Conservation (phyloP, 1,140 invertebrate genomes). For the Zaprionus nigranus region DNA sequence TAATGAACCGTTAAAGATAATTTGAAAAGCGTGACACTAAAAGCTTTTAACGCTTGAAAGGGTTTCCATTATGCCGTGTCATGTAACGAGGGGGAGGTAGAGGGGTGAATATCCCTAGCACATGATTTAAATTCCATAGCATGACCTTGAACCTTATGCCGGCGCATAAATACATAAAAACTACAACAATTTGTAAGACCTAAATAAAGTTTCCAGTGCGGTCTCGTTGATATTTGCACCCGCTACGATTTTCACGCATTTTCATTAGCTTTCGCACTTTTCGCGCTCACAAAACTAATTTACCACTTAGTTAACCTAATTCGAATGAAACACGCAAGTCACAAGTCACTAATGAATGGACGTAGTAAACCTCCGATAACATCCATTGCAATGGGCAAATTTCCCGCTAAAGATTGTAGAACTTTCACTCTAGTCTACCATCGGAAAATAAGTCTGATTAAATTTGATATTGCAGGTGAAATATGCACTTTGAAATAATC, state of each 20-base stretch:
- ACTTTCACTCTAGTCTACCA: background rate
- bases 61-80: background rate
- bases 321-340: constrained; percentile 62
- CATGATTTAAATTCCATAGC: constrained; percentile 29
- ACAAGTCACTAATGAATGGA: constrained; percentile 62
- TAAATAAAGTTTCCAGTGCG: background rate
- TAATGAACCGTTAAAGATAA: constrained; percentile 41
- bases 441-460: background rate
- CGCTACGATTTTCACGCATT: constrained; percentile 61
- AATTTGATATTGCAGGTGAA: no score
- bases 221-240: constrained; percentile 5
- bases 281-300: constrained; percentile 46
- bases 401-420: background rate
- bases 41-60: constrained; percentile 26
- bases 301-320: constrained; percentile 79
- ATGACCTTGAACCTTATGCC: constrained; percentile 71
- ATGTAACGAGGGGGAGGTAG: background rate
- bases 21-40: constrained; percentile 57
- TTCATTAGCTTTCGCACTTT: constrained; percentile 68
- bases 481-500: no score
- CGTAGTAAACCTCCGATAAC: constrained; percentile 56
- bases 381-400: constrained; percentile 22
- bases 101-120: background rate
- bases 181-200: background rate
- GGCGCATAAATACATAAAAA: constrained; percentile 28